These are phyloP conservation scores for Poeciliopsis infans DNA, from an alignment of 2,797 vertebrate genomes.

Conservation along the genomic window DNA sequence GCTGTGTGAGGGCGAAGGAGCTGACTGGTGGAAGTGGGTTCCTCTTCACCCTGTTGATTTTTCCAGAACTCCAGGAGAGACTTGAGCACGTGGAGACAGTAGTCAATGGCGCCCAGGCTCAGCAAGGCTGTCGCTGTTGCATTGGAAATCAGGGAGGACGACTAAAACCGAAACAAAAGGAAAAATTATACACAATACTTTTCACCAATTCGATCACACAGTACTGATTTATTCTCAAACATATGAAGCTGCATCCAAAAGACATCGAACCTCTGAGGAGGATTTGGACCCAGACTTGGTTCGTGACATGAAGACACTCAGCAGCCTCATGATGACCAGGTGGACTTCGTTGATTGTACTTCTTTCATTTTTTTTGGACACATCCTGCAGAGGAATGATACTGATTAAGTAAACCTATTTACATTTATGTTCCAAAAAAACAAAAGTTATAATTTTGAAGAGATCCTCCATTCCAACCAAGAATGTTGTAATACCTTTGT, in stretches of 20 bases:
- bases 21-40: conserved; percentile 91
- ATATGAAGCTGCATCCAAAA: background rate
- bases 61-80: conserved; percentile 98
- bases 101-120: conserved; percentile 94
- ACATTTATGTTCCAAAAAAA: conserved; percentile 1
- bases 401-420: conserved; percentile 7
- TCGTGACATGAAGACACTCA: conserved; percentile 99
- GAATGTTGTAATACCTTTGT: background rate
- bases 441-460: background rate
- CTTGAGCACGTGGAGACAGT: conserved; percentile 96
- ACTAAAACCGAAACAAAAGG: conserved; percentile 76
- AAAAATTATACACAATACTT: background rate
- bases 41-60: conserved; percentile 95
- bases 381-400: conserved; percentile 82
- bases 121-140: conserved; percentile 94
- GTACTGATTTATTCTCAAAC: background rate
- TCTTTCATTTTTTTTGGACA: conserved; percentile 96
- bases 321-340: conserved; percentile 95
- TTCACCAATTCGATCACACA: background rate
- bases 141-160: conserved; percentile 97
- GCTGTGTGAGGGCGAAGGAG: conserved; percentile 95
- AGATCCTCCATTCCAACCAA: background rate
- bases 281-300: conserved; percentile 98
- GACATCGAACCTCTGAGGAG: conserved; percentile 88
- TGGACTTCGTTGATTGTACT: conserved; percentile 95